These are phyloP conservation scores for Grantiella picta DNA, from an alignment of 2,113 vertebrate genomes.

Conservation along the genomic window DNA sequence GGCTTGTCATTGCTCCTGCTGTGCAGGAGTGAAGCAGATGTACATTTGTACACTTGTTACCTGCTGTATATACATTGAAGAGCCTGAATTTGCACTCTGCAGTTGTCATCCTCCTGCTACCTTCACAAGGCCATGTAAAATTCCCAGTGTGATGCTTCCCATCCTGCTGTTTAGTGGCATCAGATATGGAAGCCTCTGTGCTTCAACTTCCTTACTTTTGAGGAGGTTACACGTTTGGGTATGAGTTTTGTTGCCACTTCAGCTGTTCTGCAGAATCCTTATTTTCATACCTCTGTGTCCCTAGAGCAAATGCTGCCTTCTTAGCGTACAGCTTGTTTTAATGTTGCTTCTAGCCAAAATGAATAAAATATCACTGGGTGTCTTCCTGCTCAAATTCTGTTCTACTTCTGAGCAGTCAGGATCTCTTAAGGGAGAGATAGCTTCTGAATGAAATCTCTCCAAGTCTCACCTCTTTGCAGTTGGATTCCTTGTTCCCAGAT, in stretches of 20 bases:
- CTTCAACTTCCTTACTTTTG: background rate
- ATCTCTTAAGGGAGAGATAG: background rate
- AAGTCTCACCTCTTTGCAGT: background rate
- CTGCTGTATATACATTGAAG: background rate
- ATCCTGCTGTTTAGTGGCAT: background rate
- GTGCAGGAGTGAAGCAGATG: background rate
- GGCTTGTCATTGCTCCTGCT: background rate
- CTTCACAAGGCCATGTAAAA: background rate
- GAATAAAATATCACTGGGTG: slow-evolving; percentile 30
- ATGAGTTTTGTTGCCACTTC: background rate
- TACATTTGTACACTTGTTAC: background rate
- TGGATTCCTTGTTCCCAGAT: background rate
- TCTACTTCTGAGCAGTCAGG: background rate
- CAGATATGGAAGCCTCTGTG: background rate
- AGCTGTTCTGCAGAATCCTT: background rate
- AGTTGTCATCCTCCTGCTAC: background rate
- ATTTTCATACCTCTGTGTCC: background rate
- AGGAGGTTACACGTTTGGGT: background rate
- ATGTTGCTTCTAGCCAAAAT: slow-evolving; percentile 30
- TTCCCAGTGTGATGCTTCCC: background rate
- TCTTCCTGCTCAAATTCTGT: slow-evolving; percentile 17
- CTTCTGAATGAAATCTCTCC: background rate
- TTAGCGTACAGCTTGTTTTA: background rate
- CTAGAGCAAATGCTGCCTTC: slow-evolving; percentile 1
- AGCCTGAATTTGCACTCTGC: background rate